Conservation (phyloP, 2,113 vertebrate genomes). For the Corythaixoides concolor region DNA sequence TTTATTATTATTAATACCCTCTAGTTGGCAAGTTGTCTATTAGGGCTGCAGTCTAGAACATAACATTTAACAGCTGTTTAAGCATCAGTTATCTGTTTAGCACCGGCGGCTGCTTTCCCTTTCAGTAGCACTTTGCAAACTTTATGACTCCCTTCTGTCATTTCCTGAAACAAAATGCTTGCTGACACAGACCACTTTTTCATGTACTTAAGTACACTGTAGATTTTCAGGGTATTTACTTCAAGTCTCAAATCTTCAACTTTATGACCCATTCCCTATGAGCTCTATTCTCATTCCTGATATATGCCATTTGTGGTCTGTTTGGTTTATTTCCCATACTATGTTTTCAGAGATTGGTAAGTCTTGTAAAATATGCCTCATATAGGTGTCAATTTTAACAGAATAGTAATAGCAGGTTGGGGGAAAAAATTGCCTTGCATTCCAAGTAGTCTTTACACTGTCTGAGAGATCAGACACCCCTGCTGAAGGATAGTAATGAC, state of each 20-base stretch:
- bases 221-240: not conserved
- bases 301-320: not conserved
- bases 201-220: constrained; percentile 1
- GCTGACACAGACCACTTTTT: constrained; percentile 29
- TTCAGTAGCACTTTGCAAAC: not conserved
- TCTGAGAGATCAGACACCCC: not conserved
- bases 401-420: not conserved
- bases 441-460: not conserved
- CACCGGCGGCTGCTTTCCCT: not conserved
- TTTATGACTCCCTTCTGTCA: constrained; percentile 36
- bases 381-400: not conserved
- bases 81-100: not conserved
- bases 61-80: constrained; percentile 30
- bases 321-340: not conserved
- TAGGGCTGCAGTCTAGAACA: not conserved
- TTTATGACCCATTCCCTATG: not conserved
- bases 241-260: not conserved
- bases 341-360: not conserved
- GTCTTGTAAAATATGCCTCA: not conserved
- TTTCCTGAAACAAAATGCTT: constrained; percentile 6
- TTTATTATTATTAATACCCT: not conserved
- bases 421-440: not conserved
- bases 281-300: not conserved
- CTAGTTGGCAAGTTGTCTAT: not conserved
- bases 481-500: not conserved